phyloP scores from a whole-genome alignment of 53 echinoderm and acorn worm species.

The Holothuria scabra region DNA sequence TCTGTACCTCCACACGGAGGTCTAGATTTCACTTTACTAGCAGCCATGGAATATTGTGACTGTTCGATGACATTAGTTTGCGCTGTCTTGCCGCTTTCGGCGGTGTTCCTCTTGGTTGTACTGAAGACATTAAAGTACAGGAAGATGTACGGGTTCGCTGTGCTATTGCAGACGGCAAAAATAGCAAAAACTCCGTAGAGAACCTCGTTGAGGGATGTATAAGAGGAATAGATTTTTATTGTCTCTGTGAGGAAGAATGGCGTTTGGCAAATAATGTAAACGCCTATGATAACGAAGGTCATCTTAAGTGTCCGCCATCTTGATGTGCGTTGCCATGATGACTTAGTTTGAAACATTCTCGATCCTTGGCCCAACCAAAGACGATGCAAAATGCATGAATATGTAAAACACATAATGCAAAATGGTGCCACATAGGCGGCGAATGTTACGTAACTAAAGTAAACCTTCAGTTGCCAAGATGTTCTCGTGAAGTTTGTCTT shows the following conservation, averaged over 20 bases:
- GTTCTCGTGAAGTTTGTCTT: conserved; percentile 60
- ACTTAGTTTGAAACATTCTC: conserved; percentile 82
- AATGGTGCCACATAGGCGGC: conserved; percentile 84
- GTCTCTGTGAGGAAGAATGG: conserved; percentile 88
- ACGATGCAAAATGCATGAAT: conserved; percentile 77
- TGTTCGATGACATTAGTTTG: conserved; percentile 72
- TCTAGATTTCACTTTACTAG: conserved; percentile 24
- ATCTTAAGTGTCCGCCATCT: conserved; percentile 93
- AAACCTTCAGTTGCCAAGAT: conserved; percentile 59
- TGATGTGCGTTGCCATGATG: conserved; percentile 84
- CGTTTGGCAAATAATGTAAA: conserved; percentile 85
- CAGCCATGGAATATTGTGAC: conserved; percentile 48
- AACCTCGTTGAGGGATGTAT: conserved; percentile 46
- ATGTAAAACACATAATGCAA: conserved; percentile 79
- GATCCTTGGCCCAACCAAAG: conserved; percentile 82
- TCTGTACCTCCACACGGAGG: background rate
- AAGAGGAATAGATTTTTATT: conserved; percentile 51
- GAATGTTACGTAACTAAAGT: conserved; percentile 77
- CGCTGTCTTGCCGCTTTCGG: conserved; percentile 41
- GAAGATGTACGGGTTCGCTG: conserved; percentile 91
- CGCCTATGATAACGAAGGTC: conserved; percentile 95
- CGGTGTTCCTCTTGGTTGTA: conserved; percentile 64
- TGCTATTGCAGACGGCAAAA: conserved; percentile 87
- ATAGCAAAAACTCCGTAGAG: conserved; percentile 83
- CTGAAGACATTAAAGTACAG: conserved; percentile 84